Percentiles rank a stretch among this genome's conserved stretches.
phyloP scores from a whole-genome alignment of 2,113 vertebrate species.

The Muntiacus muntjak region DNA sequence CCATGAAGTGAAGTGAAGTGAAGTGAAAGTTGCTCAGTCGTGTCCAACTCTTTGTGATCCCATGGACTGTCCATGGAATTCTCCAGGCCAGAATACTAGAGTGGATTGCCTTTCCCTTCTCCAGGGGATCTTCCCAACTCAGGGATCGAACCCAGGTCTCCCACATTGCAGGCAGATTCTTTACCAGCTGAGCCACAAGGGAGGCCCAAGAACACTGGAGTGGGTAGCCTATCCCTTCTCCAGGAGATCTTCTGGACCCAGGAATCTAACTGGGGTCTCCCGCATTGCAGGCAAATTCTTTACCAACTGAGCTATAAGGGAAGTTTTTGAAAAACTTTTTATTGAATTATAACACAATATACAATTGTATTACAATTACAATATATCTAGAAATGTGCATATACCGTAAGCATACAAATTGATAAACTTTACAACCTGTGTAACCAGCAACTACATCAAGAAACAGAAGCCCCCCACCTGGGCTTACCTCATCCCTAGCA shows the following conservation, averaged over 20 bases:
- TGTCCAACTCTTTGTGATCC: neutral
- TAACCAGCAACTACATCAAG: neutral
- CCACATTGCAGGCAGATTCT: neutral
- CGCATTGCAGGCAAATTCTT: neutral
- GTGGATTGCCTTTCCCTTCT: neutral
- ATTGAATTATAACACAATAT: neutral
- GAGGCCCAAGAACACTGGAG: neutral
- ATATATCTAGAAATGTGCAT: neutral
- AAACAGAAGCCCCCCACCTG: neutral
- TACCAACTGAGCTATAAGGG: too few species aligned
- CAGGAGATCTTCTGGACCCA: neutral
- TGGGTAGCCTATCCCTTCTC: neutral
- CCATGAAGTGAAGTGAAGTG: neutral
- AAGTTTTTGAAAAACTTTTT: neutral
- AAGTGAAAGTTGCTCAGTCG: too few species aligned
- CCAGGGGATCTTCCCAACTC: neutral
- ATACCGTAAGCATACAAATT: neutral
- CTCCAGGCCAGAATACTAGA: neutral
- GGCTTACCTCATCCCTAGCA: too few species aligned
- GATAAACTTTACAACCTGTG: neutral
- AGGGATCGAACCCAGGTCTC: neutral
- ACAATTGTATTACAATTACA: neutral
- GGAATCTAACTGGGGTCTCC: neutral
- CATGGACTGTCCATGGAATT: neutral
- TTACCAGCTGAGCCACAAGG: neutral